Conservation (phyloP, 2,888 invertebrate genomes). For the Eupithecia pulchellata region DNA sequence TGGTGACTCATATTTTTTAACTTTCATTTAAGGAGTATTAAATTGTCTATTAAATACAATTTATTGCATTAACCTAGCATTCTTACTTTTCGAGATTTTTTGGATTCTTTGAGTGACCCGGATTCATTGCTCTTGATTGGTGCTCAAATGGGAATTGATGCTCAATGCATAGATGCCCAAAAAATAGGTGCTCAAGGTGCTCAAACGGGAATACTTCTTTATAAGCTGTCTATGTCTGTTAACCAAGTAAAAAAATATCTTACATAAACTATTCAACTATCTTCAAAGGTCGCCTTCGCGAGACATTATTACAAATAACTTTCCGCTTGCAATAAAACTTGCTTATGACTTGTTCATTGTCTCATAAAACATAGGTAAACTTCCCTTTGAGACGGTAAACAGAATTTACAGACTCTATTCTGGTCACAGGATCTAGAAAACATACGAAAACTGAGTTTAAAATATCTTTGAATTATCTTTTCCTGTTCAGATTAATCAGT, state of each 20-base stretch:
- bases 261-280: constrained; percentile 16
- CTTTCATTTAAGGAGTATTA: too few relatives aligned
- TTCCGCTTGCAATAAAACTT: constrained; percentile 39
- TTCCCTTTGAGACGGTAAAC: constrained; percentile 20
- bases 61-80: too few relatives aligned
- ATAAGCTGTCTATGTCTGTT: too few relatives aligned
- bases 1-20: too few relatives aligned
- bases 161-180: too few relatives aligned
- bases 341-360: constrained; percentile 42
- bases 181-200: too few relatives aligned
- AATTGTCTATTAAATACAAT: too few relatives aligned
- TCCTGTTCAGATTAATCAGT: constrained; percentile 32
- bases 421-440: constrained; percentile 27
- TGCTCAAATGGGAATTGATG: too few relatives aligned
- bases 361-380: constrained; percentile 36
- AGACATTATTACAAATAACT: constrained; percentile 35
- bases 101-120: too few relatives aligned
- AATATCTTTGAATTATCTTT: constrained; percentile 26
- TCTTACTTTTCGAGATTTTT: too few relatives aligned
- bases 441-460: constrained; percentile 18
- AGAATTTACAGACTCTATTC: constrained; percentile 20
- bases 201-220: too few relatives aligned
- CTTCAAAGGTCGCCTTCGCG: constrained; percentile 12
- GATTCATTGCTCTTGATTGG: too few relatives aligned
- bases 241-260: not conserved